Evolutionary conservation across 2,113 vertebrate species (phyloP).

Genomic region (Rhagologus leucostigma): DNA sequence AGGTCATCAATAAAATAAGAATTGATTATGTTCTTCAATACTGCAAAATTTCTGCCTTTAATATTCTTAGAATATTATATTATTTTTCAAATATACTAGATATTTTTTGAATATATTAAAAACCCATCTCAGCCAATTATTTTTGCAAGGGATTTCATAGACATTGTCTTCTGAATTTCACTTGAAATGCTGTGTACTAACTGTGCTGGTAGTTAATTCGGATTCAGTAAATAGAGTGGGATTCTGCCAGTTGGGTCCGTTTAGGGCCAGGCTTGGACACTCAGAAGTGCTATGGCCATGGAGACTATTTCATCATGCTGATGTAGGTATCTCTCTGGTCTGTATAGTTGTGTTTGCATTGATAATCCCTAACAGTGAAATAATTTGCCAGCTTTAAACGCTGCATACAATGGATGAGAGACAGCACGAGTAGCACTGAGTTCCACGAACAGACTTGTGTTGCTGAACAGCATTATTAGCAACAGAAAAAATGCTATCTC

Average conservation of each 20-base stretch:
- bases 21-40: not conserved
- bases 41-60: not conserved
- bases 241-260: not conserved
- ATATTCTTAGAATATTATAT: not conserved
- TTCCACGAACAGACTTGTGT: not conserved
- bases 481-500: not conserved
- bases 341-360: not conserved
- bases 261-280: not conserved
- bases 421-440: not conserved
- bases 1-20: not conserved
- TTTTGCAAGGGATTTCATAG: not conserved
- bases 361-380: not conserved
- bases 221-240: not conserved
- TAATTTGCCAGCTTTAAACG: not conserved
- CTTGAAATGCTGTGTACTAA: not conserved
- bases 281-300: not conserved
- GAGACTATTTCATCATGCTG: not conserved
- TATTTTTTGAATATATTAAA: not conserved
- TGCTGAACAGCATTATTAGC: not conserved
- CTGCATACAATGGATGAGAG: accelerated
- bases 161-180: not conserved
- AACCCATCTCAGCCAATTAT: not conserved
- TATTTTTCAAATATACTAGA: not conserved
- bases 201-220: not conserved
- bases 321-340: not conserved